A percentile compares a stretch with the other conserved stretches of the same genome.
These are phyloP conservation scores for Cetoscarus ocellatus DNA, from an alignment of 2,797 vertebrate genomes.

Conservation along the genomic window DNA sequence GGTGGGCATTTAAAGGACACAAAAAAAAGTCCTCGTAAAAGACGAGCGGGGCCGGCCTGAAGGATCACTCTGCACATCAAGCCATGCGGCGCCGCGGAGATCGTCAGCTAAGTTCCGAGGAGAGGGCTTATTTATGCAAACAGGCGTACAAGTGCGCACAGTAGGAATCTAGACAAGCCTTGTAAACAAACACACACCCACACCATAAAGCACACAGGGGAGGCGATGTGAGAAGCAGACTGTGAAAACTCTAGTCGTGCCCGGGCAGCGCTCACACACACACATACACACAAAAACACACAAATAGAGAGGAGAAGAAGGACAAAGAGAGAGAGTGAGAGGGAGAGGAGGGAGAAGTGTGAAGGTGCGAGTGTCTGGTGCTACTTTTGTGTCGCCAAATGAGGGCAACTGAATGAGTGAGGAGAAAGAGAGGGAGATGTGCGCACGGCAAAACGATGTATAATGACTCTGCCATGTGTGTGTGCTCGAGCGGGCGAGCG, in stretches of 20 bases:
- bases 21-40: conserved; percentile 38
- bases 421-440: conserved; percentile 25
- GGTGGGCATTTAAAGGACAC: background rate
- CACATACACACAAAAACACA: conserved; percentile 37
- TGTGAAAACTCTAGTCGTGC: conserved; percentile 81
- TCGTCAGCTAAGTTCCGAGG: conserved; percentile 69
- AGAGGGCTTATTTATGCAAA: conserved; percentile 84
- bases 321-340: conserved; percentile 31
- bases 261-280: conserved; percentile 57
- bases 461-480: conserved; percentile 60
- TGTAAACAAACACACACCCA: conserved; percentile 84
- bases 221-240: conserved; percentile 81
- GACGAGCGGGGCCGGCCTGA: conserved; percentile 55
- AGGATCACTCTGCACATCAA: conserved; percentile 57
- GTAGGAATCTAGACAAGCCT: conserved; percentile 82
- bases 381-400: conserved; percentile 68
- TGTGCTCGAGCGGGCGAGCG: background rate
- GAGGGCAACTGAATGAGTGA: conserved; percentile 59
- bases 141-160: conserved; percentile 79
- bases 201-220: conserved; percentile 82
- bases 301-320: conserved; percentile 44
- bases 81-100: conserved; percentile 48
- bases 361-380: conserved; percentile 73
- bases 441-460: conserved; percentile 52
- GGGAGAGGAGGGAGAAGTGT: conserved; percentile 55